Base-by-base conservation (phyloP, 2,888 invertebrate species). In the Notocelia uddmanniana region DNA sequence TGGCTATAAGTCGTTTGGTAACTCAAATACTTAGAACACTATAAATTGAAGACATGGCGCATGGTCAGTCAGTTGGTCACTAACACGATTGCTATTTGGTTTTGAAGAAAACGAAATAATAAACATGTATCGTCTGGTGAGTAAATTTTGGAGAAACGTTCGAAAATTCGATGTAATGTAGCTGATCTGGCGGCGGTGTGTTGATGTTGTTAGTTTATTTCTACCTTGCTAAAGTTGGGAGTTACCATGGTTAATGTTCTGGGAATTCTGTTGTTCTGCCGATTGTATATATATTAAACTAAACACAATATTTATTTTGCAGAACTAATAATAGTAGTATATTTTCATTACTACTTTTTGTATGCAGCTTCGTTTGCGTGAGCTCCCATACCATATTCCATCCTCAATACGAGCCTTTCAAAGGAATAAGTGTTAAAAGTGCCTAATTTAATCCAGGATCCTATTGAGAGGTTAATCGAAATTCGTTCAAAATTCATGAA, bases 91-190 rank as follows among this genome's bases (percentile, higher is more conserved):
- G 59, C 66, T 15, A 52, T 34, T 45, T 41, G 60, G 69, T 64
- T 62, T 62, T 37, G 48, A 52, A 54, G 52, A 59, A 37, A 78
- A 60, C 63, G 19, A 55, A 68, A 76, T 37, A 77, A 60, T 63
- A 55, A 80, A 81, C 79, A 89, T 89, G 87, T 84, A 79, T 75
- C 79, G 81, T 50, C 78, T 85, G 85, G 88, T 89, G 71, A 89
- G 87, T 85, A 48, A 66, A 63, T 69, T 48, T 18, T 2, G 15
- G 23, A 9, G 23, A 34, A 54, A 19, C 5, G 37, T 31, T 31
- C 31, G 31, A 8, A 31, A 31, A 31, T 31, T 31, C 31, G 31
- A 6, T 8, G 13, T 41, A 0, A 19, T 54, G 9, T 54, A 13
- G 41, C 26, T 52, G 50, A 54, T 66, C 31, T 52, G n/a, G 31